Base-by-base conservation (phyloP, 1,140 invertebrate species). In the Platyura marginata region DNA sequence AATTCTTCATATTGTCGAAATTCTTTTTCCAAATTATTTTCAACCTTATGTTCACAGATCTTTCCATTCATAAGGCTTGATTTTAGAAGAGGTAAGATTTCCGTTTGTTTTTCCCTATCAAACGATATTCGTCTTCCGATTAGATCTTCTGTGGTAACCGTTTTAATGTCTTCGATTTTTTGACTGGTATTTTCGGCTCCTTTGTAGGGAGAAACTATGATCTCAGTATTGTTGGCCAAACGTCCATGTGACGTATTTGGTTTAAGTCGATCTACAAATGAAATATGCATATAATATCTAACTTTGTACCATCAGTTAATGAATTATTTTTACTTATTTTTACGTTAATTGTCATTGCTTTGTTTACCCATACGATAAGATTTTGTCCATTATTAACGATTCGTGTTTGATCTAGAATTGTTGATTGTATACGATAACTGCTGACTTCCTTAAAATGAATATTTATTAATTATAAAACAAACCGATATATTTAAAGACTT, bases 311-410 rank as follows among this genome's bases (percentile, higher is more conserved):
- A n/a, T n/a, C n/a, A n/a, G n/a, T n/a, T n/a, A n/a, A n/a, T n/a
- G n/a, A n/a, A n/a, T n/a, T 29, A 21, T 33, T 42, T 57, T 61
- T 62, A 69, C 67, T 64, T 40, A 69, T 61, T 54, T 55, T 55
- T 37, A 68, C 51, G 21, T 54, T 59, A 32, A 69, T 59, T 47
- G 61, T 54, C 45, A 68, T 56, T 29, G 60, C 64, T 47, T 60
- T 63, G 46, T 63, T 66, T 39, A 68, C 56, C 67, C 67, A 69
- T 46, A 69, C 62, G 5, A 67, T 48, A 16, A 69, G 43, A 38
- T 65, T 63, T 50, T 69, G 64, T 11, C 58, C 50, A 3, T 53
- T 51, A 44, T 64, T 59, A 1, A 69, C 55, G 46, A 69, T 59
- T 25, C 60, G 55, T 4, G 67, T 63, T 52, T 68, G 67, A 42